Base-by-base conservation (phyloP, 2,797 vertebrate species). In the Odontamblyopus lacepedii region DNA sequence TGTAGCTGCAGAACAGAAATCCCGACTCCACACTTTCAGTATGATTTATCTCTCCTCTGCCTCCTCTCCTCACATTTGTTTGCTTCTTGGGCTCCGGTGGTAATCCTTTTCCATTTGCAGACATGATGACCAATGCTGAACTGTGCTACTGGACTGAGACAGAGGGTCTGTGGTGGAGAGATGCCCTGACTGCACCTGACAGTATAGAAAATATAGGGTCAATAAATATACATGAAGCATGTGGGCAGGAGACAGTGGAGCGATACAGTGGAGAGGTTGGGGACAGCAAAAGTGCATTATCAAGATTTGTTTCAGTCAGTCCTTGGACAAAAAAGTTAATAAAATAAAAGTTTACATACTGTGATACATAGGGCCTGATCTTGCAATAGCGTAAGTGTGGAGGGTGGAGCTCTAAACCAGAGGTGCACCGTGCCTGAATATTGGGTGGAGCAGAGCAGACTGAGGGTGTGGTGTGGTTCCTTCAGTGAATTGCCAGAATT, bases 1-100 rank as follows among this genome's bases (percentile, higher is more conserved):
- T 56, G 18, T 29, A 66, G 81, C 74, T 78, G 71, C 32, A 71
- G 71, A 69, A 72, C 70, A 76, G 78, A 63, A 86, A 84, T 79
- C 80, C 63, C 65, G 73, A 77, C 77, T 68, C 67, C 81, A 77
- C 81, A 73, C 44, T 79, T 88, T 88, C 79, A 78, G 72, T 72
- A 75, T 90, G 91, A 90, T 91, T 87, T 90, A 91, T 89, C 72
- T 82, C 78, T 71, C 71, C 75, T 71, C 63, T 50, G 26, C 27
- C 82, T 81, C 72, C 79, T 73, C 70, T 41, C 67, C 68, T 83
- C 83, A 73, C 75, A 80, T 80, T 74, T 88, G 78, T 85, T 88
- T 89, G 84, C 86, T 79, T 83, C 41, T 73, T 71, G 75, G 80
- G 83, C 78, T 73, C 44, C 67, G 16, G 29, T 67, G 69, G 73